These are phyloP conservation scores for Montipora capitata DNA, from an alignment of 92 coral and sea anemone species.

Conservation along the genomic window DNA sequence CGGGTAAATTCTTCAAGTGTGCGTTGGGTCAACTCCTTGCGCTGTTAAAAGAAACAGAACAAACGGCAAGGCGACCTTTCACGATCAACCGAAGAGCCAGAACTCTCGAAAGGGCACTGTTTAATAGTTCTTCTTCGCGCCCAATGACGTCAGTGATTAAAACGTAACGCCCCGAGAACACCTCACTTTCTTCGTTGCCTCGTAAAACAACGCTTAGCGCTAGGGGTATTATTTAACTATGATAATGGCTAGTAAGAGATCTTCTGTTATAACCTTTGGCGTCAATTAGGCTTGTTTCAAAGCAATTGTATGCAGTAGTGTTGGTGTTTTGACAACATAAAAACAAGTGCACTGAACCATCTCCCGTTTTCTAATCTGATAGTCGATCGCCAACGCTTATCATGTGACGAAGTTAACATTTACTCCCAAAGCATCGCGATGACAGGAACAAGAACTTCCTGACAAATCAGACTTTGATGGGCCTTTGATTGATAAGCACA, in stretches of 20 bases:
- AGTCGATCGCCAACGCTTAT: slow-evolving; percentile 30
- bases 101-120: slow-evolving; percentile 15
- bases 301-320: slow-evolving; percentile 5
- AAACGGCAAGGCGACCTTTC: not conserved
- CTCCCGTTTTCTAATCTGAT: not conserved
- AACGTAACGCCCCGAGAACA: slow-evolving; percentile 39
- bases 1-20: not conserved
- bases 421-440: slow-evolving; percentile 28
- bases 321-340: not conserved
- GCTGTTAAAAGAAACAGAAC: not conserved
- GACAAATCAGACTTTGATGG: slow-evolving; percentile 20
- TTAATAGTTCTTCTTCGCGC: slow-evolving; percentile 24
- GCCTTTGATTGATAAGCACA: slow-evolving; percentile 22
- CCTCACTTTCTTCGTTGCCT: not conserved
- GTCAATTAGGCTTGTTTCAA: slow-evolving; percentile 3
- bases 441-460: slow-evolving; percentile 42
- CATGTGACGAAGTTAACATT: not conserved
- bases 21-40: not conserved
- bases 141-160: slow-evolving; percentile 26
- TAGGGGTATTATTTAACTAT: not conserved
- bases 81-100: not conserved
- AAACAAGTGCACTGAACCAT: not conserved
- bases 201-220: not conserved
- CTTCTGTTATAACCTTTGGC: slow-evolving; percentile 3
- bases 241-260: not conserved